Base-by-base conservation (phyloP, 2,113 vertebrate species). In the Camelus dromedarius region DNA sequence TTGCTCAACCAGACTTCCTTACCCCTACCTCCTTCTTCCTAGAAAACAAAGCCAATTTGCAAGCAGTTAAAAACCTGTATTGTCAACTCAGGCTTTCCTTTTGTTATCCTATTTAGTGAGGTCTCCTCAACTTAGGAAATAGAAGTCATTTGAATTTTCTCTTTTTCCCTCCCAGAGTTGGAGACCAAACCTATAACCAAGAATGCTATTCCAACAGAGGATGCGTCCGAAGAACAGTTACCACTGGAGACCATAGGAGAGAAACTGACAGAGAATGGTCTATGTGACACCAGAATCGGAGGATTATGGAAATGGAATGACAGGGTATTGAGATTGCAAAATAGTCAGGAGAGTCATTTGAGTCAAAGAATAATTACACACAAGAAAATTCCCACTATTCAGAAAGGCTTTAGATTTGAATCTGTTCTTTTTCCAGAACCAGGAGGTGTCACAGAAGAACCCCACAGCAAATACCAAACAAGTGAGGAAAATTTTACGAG, bases 291-390 rank as follows among this genome's bases (percentile, higher is more conserved):
- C 24, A 85, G 28, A 67, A 81, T 85, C n/a, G 77, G 66, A 97
- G 30, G 77, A 92, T 76, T 95, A 62, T 93, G 92, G 95, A 94
- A 96, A n/a, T 94, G 89, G 95, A 88, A 82, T 77, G 14, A 82
- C 30, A 95, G 32, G 6, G 91, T 93, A 81, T 35, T 93, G 42
- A 93, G 52, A 89, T 15, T 84, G 16, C 66, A 94, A 54, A 93
- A 93, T 62, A 96, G 14, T 67, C 85, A 93, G 26, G 72, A 91
- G 67, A 88, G 18, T 91, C 58, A 76, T 70, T 67, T 75, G 30
- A 90, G 19, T 62, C 91, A 80, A 77, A 96, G 72, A 91, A 62
- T 42, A 30, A 38, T 76, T 66, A 66, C 72, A 77, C 48, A 85
- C 12, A 91, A 54, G 58, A 89, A 96, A 62, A 75, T 8, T 60